Evolutionary conservation across 2,113 vertebrate genomes (phyloP).

Genomic region (Polypterus senegalus): DNA sequence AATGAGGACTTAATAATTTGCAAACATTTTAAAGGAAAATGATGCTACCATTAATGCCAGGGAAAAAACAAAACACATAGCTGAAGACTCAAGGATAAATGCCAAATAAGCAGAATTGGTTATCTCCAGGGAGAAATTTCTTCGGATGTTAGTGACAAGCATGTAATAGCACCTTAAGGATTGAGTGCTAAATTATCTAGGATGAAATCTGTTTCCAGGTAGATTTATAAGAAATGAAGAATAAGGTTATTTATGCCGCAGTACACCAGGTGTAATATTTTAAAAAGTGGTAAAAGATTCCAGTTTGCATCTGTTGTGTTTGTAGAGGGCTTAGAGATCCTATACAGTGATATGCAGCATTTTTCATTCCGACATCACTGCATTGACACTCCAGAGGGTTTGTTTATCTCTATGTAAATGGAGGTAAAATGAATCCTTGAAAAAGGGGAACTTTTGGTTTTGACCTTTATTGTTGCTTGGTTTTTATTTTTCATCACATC

Average conservation of each 20-base stretch:
- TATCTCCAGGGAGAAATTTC: constrained; percentile 27
- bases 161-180: constrained; percentile 6
- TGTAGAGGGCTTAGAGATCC: no score
- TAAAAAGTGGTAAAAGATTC: no score
- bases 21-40: not conserved
- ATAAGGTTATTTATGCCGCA: no score
- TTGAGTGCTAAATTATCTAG: constrained; percentile 15
- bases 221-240: constrained; percentile 8
- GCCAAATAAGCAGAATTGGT: constrained; percentile 24
- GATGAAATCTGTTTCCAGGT: not conserved
- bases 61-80: not conserved
- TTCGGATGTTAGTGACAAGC: constrained; percentile 24
- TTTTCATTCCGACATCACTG: no score
- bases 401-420: no score
- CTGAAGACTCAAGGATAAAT: constrained; percentile 11
- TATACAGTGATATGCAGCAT: no score
- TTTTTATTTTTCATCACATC: no score
- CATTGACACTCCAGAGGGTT: no score
- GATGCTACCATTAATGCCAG: not conserved
- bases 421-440: not conserved
- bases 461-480: no score
- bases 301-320: no score
- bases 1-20: no score
- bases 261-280: no score
- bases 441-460: not conserved